These are phyloP conservation scores for Alcis repandata DNA, from an alignment of 2,888 invertebrate genomes.

Conservation along the genomic window DNA sequence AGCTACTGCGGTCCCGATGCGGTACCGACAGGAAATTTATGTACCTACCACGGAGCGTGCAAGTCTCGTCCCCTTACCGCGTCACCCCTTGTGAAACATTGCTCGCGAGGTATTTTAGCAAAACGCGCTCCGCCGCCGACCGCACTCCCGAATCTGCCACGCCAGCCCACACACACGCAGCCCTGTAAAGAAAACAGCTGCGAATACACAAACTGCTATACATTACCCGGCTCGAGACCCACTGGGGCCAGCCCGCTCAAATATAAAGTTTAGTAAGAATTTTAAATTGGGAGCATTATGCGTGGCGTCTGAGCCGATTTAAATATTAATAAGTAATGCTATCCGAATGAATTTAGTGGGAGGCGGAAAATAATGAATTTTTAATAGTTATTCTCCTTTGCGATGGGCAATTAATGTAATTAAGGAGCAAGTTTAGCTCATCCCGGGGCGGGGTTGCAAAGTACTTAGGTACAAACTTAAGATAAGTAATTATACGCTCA, in stretches of 20 bases:
- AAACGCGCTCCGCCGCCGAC: slow-evolving; percentile 68
- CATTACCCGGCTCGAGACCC: slow-evolving; percentile 65
- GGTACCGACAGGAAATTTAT: slow-evolving; percentile 82
- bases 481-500: slow-evolving; percentile 63
- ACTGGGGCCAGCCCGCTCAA: slow-evolving; percentile 72
- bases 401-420: slow-evolving; percentile 78
- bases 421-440: slow-evolving; percentile 71
- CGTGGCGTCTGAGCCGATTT: slow-evolving; percentile 75
- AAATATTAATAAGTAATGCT: slow-evolving; percentile 79
- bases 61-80: slow-evolving; percentile 70
- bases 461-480: slow-evolving; percentile 43
- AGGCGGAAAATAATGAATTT: slow-evolving; percentile 78
- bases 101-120: slow-evolving; percentile 60
- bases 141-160: slow-evolving; percentile 43
- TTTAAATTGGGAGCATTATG: slow-evolving; percentile 82
- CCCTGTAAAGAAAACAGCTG: slow-evolving; percentile 70
- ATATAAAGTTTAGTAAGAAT: slow-evolving; percentile 84
- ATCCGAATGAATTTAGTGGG: slow-evolving; percentile 68
- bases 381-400: slow-evolving; percentile 80
- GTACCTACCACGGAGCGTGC: slow-evolving; percentile 75
- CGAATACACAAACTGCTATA: slow-evolving; percentile 65
- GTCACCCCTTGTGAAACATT: slow-evolving; percentile 64
- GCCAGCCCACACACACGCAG: slow-evolving; percentile 52
- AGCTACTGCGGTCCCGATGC: slow-evolving; percentile 83
- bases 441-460: slow-evolving; percentile 56